Conservation (phyloP, 2,113 vertebrate genomes). For the Lucifuga dentata region DNA sequence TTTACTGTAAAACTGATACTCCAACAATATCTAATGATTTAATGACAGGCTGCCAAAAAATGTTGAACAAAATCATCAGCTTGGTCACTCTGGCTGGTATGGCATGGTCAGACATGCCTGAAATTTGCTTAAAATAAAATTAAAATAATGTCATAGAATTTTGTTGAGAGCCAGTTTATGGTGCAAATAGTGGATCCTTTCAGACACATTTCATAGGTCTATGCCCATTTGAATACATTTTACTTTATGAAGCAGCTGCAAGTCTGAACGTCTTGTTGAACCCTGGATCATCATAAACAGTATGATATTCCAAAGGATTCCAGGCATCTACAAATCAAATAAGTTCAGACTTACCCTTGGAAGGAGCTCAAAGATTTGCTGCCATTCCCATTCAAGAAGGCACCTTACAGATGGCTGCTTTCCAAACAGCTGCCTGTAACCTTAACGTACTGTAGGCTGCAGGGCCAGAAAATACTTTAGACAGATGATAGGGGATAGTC, state of each 20-base stretch:
- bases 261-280: slow-evolving; percentile 26
- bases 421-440: slow-evolving; percentile 66
- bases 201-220: background rate
- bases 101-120: no score
- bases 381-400: slow-evolving; percentile 47
- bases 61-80: no score
- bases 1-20: no score
- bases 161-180: background rate
- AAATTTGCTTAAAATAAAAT: background rate
- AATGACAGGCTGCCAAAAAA: no score
- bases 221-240: slow-evolving; percentile 1
- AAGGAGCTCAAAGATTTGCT: slow-evolving; percentile 51
- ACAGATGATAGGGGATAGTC: slow-evolving; percentile 19
- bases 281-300: slow-evolving; percentile 14
- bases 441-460: slow-evolving; percentile 46
- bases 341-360: slow-evolving; percentile 43
- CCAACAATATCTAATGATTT: no score
- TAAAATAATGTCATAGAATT: background rate
- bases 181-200: background rate
- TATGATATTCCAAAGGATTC: slow-evolving; percentile 22
- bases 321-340: slow-evolving; percentile 44
- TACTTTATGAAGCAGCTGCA: slow-evolving; percentile 43
- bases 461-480: slow-evolving; percentile 43
- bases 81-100: no score
- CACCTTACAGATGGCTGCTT: slow-evolving; percentile 42